A percentile compares a stretch with the other conserved stretches of the same genome.
These are phyloP conservation scores for Indicator indicator DNA, from an alignment of 2,113 vertebrate genomes.

Conservation along the genomic window DNA sequence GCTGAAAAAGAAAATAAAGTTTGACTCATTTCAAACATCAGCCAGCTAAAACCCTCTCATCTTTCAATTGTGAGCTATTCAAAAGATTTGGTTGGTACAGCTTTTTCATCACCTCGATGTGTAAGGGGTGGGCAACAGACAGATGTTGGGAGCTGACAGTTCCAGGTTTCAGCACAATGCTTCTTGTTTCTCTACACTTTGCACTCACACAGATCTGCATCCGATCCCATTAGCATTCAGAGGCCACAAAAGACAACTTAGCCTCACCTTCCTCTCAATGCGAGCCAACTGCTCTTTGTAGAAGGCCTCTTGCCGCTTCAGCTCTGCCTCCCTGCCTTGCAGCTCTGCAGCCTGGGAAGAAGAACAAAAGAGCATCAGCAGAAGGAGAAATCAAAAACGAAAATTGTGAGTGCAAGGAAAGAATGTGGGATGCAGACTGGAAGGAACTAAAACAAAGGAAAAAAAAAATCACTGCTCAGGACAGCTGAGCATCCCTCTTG, in stretches of 20 bases:
- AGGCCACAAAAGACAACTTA: background rate
- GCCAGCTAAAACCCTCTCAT: constrained; percentile 35
- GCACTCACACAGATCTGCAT: background rate
- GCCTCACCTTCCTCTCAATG: constrained; percentile 89
- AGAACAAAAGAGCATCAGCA: constrained; percentile 3
- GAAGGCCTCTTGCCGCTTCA: constrained; percentile 80
- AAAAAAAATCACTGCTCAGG: background rate
- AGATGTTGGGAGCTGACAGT: background rate
- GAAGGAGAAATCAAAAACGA: background rate
- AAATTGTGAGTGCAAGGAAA: background rate
- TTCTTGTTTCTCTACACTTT: background rate
- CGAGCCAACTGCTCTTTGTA: constrained; percentile 87
- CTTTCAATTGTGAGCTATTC: constrained; percentile 17
- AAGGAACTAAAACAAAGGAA: background rate
- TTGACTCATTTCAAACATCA: background rate
- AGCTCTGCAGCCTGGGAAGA: constrained; percentile 80
- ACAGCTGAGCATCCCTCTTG: background rate
- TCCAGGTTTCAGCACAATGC: background rate
- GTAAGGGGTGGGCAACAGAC: background rate
- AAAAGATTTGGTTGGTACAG: background rate
- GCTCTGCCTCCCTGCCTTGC: constrained; percentile 83
- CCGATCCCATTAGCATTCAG: background rate
- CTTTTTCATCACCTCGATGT: background rate
- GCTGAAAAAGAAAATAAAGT: background rate
- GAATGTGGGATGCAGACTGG: background rate